phyloP scores from a whole-genome alignment of 37 sponge, comb jelly and placozoan species.

The Petrosia ficiformis region DNA sequence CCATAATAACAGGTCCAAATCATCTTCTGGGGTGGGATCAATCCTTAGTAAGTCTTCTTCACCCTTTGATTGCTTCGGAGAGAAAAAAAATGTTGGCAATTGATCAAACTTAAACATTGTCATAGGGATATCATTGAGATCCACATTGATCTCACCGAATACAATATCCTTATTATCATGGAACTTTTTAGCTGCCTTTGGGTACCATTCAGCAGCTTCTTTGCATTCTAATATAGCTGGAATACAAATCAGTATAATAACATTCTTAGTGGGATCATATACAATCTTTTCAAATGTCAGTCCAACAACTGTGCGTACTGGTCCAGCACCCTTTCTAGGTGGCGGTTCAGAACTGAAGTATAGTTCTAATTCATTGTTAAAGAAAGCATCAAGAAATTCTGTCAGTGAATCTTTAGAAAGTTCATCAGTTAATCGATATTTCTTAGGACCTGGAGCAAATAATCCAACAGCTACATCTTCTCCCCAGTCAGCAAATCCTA shows the following conservation, averaged over 20 bases:
- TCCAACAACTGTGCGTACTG: constrained; percentile 78
- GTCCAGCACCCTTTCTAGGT: constrained; percentile 47
- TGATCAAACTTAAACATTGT: neutral
- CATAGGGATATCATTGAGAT: constrained; percentile 47
- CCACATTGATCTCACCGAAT: constrained; percentile 57
- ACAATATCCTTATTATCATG: constrained; percentile 28
- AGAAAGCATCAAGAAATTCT: constrained; percentile 68
- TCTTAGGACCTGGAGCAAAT: constrained; percentile 35
- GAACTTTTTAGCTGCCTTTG: constrained; percentile 20
- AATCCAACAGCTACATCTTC: constrained; percentile 62
- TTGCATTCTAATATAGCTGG: constrained; percentile 25
- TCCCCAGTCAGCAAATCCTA: constrained; percentile 61
- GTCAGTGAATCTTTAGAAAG: constrained; percentile 35
- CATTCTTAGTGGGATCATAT: constrained; percentile 14
- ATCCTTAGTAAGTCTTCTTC: constrained; percentile 19
- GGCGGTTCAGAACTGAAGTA: constrained; percentile 52
- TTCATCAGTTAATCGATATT: constrained; percentile 56
- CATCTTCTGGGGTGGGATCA: constrained; percentile 46
- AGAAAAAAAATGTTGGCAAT: constrained; percentile 43
- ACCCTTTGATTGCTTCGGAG: neutral
- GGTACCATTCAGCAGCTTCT: constrained; percentile 38
- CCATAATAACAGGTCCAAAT: constrained; percentile 25
- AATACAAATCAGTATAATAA: constrained; percentile 48
- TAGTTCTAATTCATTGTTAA: constrained; percentile 54
- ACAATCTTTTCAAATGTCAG: constrained; percentile 67